A percentile compares a stretch with the other conserved stretches of the same genome.
Conservation (phyloP, 2,888 invertebrate genomes). For the Tinea trinotella region DNA sequence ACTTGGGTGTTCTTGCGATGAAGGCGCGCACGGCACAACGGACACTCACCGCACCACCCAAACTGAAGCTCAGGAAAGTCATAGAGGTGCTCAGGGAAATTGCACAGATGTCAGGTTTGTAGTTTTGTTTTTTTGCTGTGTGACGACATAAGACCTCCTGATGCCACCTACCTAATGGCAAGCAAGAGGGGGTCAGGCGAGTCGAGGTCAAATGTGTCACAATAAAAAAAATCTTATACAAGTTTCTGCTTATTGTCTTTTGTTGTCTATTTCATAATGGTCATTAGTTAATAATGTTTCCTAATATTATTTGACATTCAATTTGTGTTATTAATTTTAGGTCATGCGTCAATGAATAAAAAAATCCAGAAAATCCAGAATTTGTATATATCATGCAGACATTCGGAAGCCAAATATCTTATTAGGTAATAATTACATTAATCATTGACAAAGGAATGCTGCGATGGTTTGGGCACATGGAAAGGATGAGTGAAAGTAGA, state of each 20-base stretch:
- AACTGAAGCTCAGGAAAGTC: constrained; percentile 81
- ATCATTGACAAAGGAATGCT: too few relatives aligned
- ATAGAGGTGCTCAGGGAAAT: constrained; percentile 89
- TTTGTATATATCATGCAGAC: constrained; percentile 92
- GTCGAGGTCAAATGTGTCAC: too few relatives aligned
- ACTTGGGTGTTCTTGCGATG: constrained; percentile 93
- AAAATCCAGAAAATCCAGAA: constrained; percentile 94
- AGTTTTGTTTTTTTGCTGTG: background rate
- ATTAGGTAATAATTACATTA: constrained; percentile 73
- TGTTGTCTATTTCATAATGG: too few relatives aligned
- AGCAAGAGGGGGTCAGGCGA: too few relatives aligned
- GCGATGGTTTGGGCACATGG: too few relatives aligned
- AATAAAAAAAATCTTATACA: too few relatives aligned
- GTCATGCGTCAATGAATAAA: constrained; percentile 76
- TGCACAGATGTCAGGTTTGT: constrained; percentile 80
- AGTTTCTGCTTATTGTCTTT: too few relatives aligned
- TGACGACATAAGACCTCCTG: too few relatives aligned
- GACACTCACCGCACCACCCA: constrained; percentile 89
- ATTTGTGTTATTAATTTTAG: constrained; percentile 53
- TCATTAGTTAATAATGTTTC: background rate
- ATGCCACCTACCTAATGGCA: too few relatives aligned
- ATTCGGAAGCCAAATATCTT: constrained; percentile 89
- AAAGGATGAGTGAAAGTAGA: too few relatives aligned
- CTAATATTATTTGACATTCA: too few relatives aligned
- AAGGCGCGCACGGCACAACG: constrained; percentile 86